These are phyloP conservation scores for Nesogale talazaci DNA, from an alignment of 2,113 vertebrate species.

Conservation along the genomic window DNA sequence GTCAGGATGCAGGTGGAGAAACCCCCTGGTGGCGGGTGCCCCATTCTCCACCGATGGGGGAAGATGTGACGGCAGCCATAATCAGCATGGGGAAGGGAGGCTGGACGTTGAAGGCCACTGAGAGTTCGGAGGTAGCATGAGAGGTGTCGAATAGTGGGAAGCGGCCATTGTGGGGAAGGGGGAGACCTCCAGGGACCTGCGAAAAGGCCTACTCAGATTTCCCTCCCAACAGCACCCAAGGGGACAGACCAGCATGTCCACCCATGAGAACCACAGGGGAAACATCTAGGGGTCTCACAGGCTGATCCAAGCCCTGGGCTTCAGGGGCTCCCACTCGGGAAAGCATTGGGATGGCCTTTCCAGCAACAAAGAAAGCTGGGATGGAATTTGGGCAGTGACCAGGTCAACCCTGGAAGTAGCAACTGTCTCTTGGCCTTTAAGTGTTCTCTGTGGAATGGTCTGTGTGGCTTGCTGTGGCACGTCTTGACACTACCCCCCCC, in stretches of 20 bases:
- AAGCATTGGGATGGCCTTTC: neutral
- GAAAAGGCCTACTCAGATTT: neutral
- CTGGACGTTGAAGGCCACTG: neutral
- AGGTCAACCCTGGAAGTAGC: neutral
- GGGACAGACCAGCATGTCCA: neutral
- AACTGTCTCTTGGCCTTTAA: neutral
- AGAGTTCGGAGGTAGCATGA: neutral
- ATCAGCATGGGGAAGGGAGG: neutral
- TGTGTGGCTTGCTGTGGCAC: neutral
- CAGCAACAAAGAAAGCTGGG: neutral
- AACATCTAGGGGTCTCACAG: neutral
- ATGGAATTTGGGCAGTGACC: neutral
- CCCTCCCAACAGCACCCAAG: neutral
- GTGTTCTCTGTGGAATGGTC: neutral
- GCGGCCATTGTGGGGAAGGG: accelerated
- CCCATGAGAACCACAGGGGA: neutral
- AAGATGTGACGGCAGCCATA: neutral
- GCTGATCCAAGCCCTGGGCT: neutral
- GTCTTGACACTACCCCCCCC: no score
- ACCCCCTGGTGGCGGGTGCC: neutral
- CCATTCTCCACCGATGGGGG: neutral
- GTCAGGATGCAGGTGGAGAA: neutral
- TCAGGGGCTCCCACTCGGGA: neutral
- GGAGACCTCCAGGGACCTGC: neutral
- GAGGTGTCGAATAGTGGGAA: neutral